Evolutionary conservation across 2,888 invertebrate species (phyloP).

Genomic region (Nipponacmea schrenckii): DNA sequence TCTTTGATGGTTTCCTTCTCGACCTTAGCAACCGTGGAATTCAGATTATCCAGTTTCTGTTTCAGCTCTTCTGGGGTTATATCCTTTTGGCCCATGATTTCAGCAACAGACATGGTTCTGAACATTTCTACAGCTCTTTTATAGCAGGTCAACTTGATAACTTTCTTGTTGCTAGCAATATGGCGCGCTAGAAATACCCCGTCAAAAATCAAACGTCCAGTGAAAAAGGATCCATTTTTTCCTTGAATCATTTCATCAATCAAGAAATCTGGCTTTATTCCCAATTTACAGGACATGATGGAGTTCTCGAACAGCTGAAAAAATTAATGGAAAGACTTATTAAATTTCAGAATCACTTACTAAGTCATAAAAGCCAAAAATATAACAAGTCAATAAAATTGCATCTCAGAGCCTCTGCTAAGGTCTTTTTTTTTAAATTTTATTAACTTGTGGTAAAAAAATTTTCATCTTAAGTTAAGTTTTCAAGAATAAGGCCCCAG

Average conservation of each 20-base stretch:
- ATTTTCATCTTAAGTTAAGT: no score
- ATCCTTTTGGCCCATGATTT: conserved; percentile 44
- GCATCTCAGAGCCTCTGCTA: no score
- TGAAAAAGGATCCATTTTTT: conserved; percentile 44
- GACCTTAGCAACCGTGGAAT: not conserved
- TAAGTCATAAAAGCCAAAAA: no score
- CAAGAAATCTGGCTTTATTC: conserved; percentile 40
- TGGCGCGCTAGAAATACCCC: conserved; percentile 45
- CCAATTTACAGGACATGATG: conserved; percentile 45
- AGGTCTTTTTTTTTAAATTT: no score
- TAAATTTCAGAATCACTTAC: no score
- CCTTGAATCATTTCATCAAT: conserved; percentile 43
- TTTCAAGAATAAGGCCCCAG: no score
- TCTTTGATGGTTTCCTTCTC: conserved; percentile 2
- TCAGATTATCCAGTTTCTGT: conserved; percentile 27
- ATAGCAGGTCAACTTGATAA: conserved; percentile 50
- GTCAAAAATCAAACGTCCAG: conserved; percentile 41
- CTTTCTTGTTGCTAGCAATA: conserved; percentile 49
- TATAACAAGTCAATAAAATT: no score
- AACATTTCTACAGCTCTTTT: conserved; percentile 45
- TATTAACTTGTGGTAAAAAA: no score
- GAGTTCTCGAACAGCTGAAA: conserved; percentile 48
- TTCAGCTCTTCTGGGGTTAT: conserved; percentile 45
- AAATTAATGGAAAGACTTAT: not conserved
- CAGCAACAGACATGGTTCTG: conserved; percentile 42